These are phyloP conservation scores for Coecobrya sp. DNA, from an alignment of 2,888 invertebrate genomes.

Conservation along the genomic window DNA sequence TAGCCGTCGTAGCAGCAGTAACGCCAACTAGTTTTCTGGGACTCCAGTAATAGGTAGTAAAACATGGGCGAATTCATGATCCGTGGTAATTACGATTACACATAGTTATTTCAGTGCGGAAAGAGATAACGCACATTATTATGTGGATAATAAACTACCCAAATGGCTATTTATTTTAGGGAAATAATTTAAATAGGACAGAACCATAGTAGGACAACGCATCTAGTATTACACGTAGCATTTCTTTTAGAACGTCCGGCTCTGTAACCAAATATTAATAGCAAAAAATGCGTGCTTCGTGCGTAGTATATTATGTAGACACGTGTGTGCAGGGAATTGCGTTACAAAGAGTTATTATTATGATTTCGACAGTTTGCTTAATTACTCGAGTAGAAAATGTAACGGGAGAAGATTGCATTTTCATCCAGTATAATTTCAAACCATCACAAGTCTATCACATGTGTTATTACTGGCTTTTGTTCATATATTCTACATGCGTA, in stretches of 20 bases:
- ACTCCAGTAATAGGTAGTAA: constrained; percentile 27
- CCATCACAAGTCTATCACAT: too few species aligned
- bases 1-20: background rate
- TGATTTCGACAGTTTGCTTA: constrained; percentile 64
- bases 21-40: too few species aligned
- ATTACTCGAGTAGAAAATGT: constrained; percentile 64
- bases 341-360: constrained; percentile 60
- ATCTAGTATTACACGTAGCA: background rate
- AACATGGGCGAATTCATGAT: constrained; percentile 72
- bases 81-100: constrained; percentile 74
- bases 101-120: constrained; percentile 57
- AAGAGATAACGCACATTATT: constrained; percentile 76
- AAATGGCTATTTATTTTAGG: constrained; percentile 61
- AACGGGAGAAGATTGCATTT: constrained; percentile 52
- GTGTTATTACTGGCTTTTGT: background rate
- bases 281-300: background rate
- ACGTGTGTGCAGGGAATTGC: background rate
- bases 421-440: background rate
- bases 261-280: background rate
- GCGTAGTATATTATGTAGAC: too few species aligned
- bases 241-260: background rate
- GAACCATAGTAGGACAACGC: background rate
- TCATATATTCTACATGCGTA: background rate
- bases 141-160: constrained; percentile 70
- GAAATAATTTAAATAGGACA: constrained; percentile 27